Percentiles rank a stretch among this genome's conserved stretches.
Evolutionary conservation across 2,888 invertebrate genomes (phyloP).

Genomic region (Netelia virgata): DNA sequence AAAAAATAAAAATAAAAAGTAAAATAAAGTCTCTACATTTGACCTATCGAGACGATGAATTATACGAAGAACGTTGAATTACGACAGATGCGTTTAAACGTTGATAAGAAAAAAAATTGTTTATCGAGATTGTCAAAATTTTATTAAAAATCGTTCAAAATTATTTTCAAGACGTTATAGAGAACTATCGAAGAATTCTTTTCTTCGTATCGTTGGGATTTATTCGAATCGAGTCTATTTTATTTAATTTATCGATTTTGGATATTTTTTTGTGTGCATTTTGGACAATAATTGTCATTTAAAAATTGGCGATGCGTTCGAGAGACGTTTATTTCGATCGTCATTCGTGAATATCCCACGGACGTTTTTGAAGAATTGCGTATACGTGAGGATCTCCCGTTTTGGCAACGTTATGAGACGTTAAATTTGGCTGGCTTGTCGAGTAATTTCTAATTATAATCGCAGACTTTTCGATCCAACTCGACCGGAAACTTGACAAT

Average conservation of each 20-base stretch:
- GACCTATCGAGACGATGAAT: conserved; percentile 31
- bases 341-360: neutral
- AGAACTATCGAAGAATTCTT: too few relatives aligned
- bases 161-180: too few relatives aligned
- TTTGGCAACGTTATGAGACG: neutral
- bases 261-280: too few relatives aligned
- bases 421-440: neutral
- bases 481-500: neutral
- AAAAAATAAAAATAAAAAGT: neutral
- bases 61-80: neutral
- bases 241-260: too few relatives aligned
- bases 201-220: too few relatives aligned
- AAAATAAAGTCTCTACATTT: neutral
- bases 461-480: neutral
- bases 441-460: neutral
- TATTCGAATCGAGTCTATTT: too few relatives aligned
- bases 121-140: neutral
- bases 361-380: neutral
- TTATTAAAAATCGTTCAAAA: too few relatives aligned
- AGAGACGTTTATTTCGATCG: neutral
- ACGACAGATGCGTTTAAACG: too few relatives aligned
- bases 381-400: neutral
- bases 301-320: too few relatives aligned
- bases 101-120: neutral
- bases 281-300: too few relatives aligned